Evolutionary conservation across 2,888 invertebrate genomes (phyloP).

Genomic region (Teinopalpus imperialis): DNA sequence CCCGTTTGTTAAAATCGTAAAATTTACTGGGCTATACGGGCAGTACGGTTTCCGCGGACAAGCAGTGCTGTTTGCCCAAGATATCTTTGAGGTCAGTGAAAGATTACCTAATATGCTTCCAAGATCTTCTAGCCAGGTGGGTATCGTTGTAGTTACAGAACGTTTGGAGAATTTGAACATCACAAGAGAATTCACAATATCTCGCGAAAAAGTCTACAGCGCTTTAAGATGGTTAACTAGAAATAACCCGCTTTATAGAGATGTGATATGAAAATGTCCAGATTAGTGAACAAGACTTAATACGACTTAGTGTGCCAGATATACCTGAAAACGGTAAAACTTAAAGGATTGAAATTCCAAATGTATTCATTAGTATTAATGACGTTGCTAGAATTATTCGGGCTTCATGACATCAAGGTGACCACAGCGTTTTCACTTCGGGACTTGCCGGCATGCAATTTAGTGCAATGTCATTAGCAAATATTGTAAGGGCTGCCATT

Average conservation of each 20-base stretch:
- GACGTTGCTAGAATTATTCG: neutral
- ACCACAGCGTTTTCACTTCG: neutral
- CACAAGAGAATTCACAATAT: no score
- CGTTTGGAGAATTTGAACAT: conserved; percentile 5
- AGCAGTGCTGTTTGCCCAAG: conserved; percentile 29
- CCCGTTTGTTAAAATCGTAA: neutral
- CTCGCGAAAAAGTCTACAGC: neutral
- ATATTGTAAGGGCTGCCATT: conserved; percentile 18
- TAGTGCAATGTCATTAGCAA: neutral
- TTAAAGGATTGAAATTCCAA: neutral
- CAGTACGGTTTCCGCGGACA: conserved; percentile 32
- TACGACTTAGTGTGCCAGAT: neutral
- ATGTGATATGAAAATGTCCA: no score
- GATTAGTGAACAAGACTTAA: neutral
- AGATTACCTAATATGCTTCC: conserved; percentile 21
- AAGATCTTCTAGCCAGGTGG: conserved; percentile 15
- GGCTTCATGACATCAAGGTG: neutral
- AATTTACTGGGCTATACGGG: conserved; percentile 20
- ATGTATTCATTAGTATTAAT: conserved; percentile 1
- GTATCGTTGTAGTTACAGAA: conserved; percentile 25
- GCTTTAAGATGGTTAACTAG: neutral
- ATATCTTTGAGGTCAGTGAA: conserved; percentile 26
- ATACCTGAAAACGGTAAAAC: neutral
- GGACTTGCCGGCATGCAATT: neutral
- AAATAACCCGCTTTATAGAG: no score